phyloP scores from a whole-genome alignment of 2,113 vertebrate species.

The Rhinolophus ferrumequinum region DNA sequence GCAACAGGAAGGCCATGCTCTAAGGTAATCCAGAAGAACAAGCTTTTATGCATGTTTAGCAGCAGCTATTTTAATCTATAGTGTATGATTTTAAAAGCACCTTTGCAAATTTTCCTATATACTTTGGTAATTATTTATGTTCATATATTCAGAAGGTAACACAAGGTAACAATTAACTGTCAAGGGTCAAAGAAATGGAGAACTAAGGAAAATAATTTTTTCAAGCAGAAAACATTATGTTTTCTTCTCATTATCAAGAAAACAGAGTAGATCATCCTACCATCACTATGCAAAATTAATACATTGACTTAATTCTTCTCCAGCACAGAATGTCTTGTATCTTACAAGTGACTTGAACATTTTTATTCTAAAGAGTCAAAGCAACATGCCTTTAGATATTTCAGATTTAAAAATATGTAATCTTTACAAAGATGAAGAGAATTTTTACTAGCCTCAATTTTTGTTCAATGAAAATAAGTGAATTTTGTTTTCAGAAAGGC shows the following conservation, averaged over 20 bases:
- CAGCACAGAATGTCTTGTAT: background rate
- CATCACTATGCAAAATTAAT: background rate
- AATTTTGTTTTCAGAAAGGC: background rate
- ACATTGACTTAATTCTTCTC: background rate
- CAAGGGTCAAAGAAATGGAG: background rate
- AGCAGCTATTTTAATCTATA: background rate
- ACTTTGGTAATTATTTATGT: background rate
- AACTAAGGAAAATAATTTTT: background rate
- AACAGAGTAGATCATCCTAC: background rate
- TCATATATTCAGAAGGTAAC: background rate
- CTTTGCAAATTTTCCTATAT: background rate
- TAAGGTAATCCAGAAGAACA: background rate
- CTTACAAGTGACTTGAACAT: background rate
- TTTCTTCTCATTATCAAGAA: background rate
- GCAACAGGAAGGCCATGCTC: background rate
- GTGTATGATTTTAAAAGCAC: background rate
- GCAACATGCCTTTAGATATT: background rate
- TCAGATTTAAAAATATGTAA: background rate
- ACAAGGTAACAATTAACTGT: background rate
- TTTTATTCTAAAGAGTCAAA: slow-evolving; percentile 3
- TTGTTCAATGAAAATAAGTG: background rate
- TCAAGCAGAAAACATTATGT: background rate
- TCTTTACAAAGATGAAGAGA: background rate
- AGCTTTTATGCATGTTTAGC: background rate
- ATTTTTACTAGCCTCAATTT: background rate